Evolutionary conservation across 1,140 invertebrate genomes (phyloP).

Genomic region (Drosophila ohnishii): DNA sequence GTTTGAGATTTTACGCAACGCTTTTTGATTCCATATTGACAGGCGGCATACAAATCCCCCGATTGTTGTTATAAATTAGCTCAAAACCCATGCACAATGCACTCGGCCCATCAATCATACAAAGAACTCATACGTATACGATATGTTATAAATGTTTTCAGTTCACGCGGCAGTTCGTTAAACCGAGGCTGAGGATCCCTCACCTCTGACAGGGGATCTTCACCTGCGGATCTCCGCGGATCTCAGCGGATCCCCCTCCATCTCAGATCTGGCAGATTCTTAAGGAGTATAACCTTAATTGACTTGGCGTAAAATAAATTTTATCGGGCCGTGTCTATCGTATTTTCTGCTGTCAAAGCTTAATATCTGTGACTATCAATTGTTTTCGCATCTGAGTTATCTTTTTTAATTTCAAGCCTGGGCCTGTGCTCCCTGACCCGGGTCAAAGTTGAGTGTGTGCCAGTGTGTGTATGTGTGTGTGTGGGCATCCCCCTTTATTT

Average conservation of each 20-base stretch:
- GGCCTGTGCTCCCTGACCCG: slow-evolving; percentile 70
- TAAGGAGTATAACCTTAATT: slow-evolving; percentile 63
- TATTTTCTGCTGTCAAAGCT: slow-evolving; percentile 71
- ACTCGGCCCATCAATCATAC: slow-evolving; percentile 70
- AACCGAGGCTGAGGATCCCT: slow-evolving; percentile 48
- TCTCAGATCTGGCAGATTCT: slow-evolving; percentile 36
- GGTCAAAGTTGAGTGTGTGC: slow-evolving; percentile 75
- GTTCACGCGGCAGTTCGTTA: slow-evolving; percentile 63
- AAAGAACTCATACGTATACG: slow-evolving; percentile 14
- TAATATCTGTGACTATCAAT: slow-evolving; percentile 81
- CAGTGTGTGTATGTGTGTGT: slow-evolving; percentile 5
- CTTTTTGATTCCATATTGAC: slow-evolving; percentile 75
- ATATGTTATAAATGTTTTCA: slow-evolving; percentile 49
- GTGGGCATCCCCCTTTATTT: slow-evolving; percentile 16
- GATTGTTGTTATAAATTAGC: slow-evolving; percentile 79
- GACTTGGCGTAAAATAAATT: slow-evolving; percentile 51
- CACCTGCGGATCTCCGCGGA: slow-evolving; percentile 46
- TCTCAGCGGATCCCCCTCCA: slow-evolving; percentile 12
- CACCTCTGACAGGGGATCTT: slow-evolving; percentile 25
- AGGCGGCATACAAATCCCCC: slow-evolving; percentile 73
- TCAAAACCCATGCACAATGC: slow-evolving; percentile 72
- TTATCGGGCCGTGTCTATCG: slow-evolving; percentile 73
- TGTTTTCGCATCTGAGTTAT: slow-evolving; percentile 80
- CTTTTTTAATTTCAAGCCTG: slow-evolving; percentile 78
- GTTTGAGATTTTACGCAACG: slow-evolving; percentile 50